Conservation (phyloP, 2,797 vertebrate species). For the Sardinella longiceps region DNA sequence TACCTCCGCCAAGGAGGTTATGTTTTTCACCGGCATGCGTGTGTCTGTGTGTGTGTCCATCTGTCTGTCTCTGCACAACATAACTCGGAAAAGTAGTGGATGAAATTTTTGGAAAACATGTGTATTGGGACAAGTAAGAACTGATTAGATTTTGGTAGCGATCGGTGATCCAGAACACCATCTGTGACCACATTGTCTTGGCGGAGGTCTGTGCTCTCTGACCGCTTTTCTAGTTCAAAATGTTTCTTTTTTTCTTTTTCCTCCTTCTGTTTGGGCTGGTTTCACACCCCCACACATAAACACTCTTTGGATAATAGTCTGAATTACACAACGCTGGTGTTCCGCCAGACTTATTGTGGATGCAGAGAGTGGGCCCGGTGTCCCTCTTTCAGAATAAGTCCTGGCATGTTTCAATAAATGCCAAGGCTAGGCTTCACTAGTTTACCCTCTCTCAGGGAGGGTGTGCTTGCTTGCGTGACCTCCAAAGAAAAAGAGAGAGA, state of each 20-base stretch:
- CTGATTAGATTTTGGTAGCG: too few species aligned
- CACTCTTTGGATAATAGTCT: conserved; percentile 64
- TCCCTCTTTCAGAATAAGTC: conserved; percentile 48
- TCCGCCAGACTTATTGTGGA: conserved; percentile 57
- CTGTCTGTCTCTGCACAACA: too few species aligned
- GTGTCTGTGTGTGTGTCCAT: too few species aligned
- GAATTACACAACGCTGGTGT: conserved; percentile 42
- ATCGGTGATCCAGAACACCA: too few species aligned
- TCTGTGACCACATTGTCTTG: too few species aligned
- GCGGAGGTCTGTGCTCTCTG: too few species aligned
- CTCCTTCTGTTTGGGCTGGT: not conserved
- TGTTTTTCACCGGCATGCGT: too few species aligned
- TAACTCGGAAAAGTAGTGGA: too few species aligned
- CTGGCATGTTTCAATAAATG: conserved; percentile 54
- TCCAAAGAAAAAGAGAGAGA: not conserved
- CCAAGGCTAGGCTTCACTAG: not conserved
- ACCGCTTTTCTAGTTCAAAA: too few species aligned
- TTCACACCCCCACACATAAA: conserved; percentile 34
- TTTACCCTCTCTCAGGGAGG: not conserved
- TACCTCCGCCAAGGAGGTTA: too few species aligned
- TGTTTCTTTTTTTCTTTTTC: conserved; percentile 10
- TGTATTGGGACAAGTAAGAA: too few species aligned
- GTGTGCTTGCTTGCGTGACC: not conserved
- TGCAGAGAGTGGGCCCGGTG: conserved; percentile 55
- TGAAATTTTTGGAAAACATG: too few species aligned